phyloP scores from a whole-genome alignment of 1,140 invertebrate species.

The Pachyrhynchus sulphureomaculatus region DNA sequence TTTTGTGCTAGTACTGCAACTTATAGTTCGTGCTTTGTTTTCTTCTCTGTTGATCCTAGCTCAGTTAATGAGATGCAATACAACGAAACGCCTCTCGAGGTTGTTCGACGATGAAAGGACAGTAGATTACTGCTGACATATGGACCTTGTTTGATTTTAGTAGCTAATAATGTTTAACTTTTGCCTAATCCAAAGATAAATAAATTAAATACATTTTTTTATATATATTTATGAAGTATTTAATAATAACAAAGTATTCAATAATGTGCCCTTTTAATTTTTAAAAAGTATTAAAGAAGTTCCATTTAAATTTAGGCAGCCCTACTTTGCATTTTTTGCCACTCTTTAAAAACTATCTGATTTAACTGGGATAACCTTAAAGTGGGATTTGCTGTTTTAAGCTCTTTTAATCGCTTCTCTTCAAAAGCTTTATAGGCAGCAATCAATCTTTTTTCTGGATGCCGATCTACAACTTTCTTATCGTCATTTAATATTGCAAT shows the following conservation, averaged over 20 bases:
- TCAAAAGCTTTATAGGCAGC: slow-evolving; percentile 91
- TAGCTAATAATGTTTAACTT: too few species aligned
- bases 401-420: slow-evolving; percentile 75
- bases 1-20: too few species aligned
- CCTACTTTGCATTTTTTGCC: slow-evolving; percentile 65
- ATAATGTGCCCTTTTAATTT: neutral
- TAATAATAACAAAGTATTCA: neutral
- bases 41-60: too few species aligned
- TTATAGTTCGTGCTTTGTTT: too few species aligned
- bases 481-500: slow-evolving; percentile 52
- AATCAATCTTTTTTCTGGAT: slow-evolving; percentile 93
- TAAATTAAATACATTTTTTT: too few species aligned
- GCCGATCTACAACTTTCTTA: slow-evolving; percentile 66
- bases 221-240: too few species aligned
- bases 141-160: too few species aligned
- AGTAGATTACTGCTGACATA: too few species aligned
- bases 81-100: too few species aligned
- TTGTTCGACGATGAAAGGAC: too few species aligned
- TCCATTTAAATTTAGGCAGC: neutral
- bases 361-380: slow-evolving; percentile 82
- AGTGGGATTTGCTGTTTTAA: slow-evolving; percentile 92
- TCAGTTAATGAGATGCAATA: too few species aligned
- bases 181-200: too few species aligned
- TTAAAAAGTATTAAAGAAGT: neutral
- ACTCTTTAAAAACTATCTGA: slow-evolving; percentile 83